Evolutionary conservation across 2,113 vertebrate species (phyloP), one percentile per base, ranked within the genome.

Genomic region (Sturnus vulgaris): DNA sequence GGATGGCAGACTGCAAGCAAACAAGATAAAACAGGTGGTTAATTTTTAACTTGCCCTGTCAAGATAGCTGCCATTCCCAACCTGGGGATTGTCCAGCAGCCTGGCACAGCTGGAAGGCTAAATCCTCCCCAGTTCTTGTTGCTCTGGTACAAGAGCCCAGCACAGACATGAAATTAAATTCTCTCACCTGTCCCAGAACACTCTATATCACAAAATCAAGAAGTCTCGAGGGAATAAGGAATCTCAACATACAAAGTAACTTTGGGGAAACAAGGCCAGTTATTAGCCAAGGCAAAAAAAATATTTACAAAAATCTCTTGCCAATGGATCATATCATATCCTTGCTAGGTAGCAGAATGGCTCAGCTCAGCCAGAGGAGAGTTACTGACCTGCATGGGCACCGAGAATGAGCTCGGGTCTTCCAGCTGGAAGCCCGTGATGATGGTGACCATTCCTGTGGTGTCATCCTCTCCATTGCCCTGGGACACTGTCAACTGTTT

Each of bases 401-500:
- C 96, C 0, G 99, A 99, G 55, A 97, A 98, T 1, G n/a, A 42
- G 37, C 96, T 89, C 0, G 98, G 97, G 77, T 99, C 98, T 33
- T 99, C 98, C 84, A 99, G 97, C 5, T 98, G 97, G 31, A 98
- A 98, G 78, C 98, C 99, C 0, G 99, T 99, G 17, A 99, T 95
- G 89, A 99, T 98, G 94, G 99, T 99, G 95, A 99, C 99, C 99
- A 99, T 99, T 30, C 99, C 99, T 0, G 98, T 98, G 2, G 99
- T 98, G 92, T 99, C 99, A 0, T 99, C 99, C 31, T 99, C 99
- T 7, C 98, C 98, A 1, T 97, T 97, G n/a, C 98, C 99, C 88
- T 99, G 99, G 77, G 99, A 98, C 87, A 99, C 97, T 0, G 99
- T 99, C 82, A 99, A 94, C 81, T 99, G 99, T 42, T 98, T 99